phyloP scores from a whole-genome alignment of 2,797 vertebrate species.

The Echiichthys vipera region DNA sequence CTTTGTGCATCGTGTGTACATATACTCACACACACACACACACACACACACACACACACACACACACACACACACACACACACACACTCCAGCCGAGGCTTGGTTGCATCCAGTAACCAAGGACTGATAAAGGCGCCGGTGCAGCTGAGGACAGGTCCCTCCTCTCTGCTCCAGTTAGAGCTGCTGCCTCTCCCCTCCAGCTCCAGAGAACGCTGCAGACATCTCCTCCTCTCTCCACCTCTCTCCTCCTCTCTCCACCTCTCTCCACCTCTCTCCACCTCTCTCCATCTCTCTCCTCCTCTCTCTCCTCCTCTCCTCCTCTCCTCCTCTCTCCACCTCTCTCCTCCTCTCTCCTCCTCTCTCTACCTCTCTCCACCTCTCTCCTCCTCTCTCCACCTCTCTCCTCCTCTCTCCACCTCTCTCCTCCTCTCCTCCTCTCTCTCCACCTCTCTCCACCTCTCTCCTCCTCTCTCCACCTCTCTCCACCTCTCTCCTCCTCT shows the following conservation, averaged over 20 bases:
- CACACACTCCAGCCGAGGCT: constrained; percentile 3
- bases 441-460: too few relatives aligned
- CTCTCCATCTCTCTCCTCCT: neutral
- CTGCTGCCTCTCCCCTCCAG: constrained; percentile 54
- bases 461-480: neutral
- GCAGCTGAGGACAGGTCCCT: constrained; percentile 55
- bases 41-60: too few relatives aligned
- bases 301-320: neutral
- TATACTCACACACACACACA: too few relatives aligned
- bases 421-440: neutral
- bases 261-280: neutral
- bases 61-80: neutral
- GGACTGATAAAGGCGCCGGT: constrained; percentile 27
- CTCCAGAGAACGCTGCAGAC: constrained; percentile 28
- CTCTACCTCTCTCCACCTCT: too few relatives aligned
- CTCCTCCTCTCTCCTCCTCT: neutral
- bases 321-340: neutral
- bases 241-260: too few relatives aligned
- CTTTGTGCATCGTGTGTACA: too few relatives aligned
- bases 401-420: neutral
- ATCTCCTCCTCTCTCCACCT: neutral
- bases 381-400: neutral
- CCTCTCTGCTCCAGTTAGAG: constrained; percentile 48
- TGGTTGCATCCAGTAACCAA: neutral
- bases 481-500: neutral